phyloP scores from a whole-genome alignment of 2,888 invertebrate species.

The Gymnosoma rotundatum region DNA sequence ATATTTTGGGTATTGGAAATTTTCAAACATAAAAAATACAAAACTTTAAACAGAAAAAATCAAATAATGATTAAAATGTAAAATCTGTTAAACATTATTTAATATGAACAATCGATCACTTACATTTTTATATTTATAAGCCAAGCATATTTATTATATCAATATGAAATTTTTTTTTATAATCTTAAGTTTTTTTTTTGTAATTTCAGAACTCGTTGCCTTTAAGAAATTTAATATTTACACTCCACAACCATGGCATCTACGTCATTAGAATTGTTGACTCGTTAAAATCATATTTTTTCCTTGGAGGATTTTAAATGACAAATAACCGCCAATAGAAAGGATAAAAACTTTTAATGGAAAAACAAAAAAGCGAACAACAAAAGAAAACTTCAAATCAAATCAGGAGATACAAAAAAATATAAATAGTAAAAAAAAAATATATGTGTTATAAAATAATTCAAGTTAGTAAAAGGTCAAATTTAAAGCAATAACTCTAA shows the following conservation, averaged over 20 bases:
- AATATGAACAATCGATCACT: no score
- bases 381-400: slow-evolving; percentile 40
- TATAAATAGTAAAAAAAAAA: not conserved
- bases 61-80: no score
- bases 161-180: slow-evolving; percentile 14
- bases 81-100: no score
- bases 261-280: slow-evolving; percentile 79
- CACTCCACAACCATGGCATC: slow-evolving; percentile 79
- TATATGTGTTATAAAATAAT: slow-evolving; percentile 50
- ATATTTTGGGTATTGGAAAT: no score
- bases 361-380: slow-evolving; percentile 8
- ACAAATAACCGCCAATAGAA: slow-evolving; percentile 49
- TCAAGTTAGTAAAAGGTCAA: slow-evolving; percentile 64
- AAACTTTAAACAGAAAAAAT: no score
- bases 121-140: no score
- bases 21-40: no score
- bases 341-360: slow-evolving; percentile 2
- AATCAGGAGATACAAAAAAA: not conserved
- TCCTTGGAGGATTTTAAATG: slow-evolving; percentile 78
- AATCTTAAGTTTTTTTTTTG: not conserved
- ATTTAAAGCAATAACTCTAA: slow-evolving; percentile 37
- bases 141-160: no score
- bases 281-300: slow-evolving; percentile 80
- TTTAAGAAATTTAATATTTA: slow-evolving; percentile 77
- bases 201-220: slow-evolving; percentile 78